Conservation (phyloP, 1,140 invertebrate genomes). For the Drosophila rhopaloa region DNA sequence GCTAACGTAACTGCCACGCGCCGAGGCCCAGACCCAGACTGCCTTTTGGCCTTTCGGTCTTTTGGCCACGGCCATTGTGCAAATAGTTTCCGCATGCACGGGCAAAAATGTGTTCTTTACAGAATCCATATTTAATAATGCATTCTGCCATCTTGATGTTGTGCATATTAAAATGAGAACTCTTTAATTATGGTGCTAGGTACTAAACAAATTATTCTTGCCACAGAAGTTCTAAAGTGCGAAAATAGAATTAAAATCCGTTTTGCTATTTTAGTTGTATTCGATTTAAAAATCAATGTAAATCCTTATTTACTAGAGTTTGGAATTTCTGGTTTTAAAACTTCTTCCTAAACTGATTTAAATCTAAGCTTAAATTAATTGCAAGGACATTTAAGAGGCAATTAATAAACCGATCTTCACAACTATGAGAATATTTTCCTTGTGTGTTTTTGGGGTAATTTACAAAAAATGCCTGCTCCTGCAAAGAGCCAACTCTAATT, state of each 20-base stretch:
- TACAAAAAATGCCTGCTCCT: slow-evolving; percentile 46
- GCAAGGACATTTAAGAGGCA: too few species aligned
- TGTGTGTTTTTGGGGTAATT: slow-evolving; percentile 48
- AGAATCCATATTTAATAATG: background rate
- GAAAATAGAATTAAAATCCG: too few species aligned
- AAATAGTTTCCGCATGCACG: slow-evolving; percentile 38
- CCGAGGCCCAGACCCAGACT: slow-evolving; percentile 15
- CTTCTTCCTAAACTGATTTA: background rate
- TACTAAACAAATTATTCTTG: too few species aligned
- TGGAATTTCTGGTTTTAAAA: too few species aligned
- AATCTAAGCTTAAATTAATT: background rate
- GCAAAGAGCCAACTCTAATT: slow-evolving; percentile 50
- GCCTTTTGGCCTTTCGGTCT: slow-evolving; percentile 16
- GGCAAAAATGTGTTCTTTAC: slow-evolving; percentile 10
- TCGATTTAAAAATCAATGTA: background rate
- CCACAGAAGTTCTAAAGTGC: too few species aligned
- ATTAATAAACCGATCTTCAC: too few species aligned
- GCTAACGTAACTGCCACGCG: slow-evolving; percentile 51
- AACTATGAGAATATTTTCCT: slow-evolving; percentile 35
- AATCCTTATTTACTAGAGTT: background rate
- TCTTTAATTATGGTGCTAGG: too few species aligned
- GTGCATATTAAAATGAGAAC: too few species aligned
- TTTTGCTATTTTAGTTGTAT: too few species aligned
- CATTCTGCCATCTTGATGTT: too few species aligned
- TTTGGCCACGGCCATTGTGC: slow-evolving; percentile 44